phyloP scores from a whole-genome alignment of 2,113 vertebrate genomes.

The Narcine bancroftii region DNA sequence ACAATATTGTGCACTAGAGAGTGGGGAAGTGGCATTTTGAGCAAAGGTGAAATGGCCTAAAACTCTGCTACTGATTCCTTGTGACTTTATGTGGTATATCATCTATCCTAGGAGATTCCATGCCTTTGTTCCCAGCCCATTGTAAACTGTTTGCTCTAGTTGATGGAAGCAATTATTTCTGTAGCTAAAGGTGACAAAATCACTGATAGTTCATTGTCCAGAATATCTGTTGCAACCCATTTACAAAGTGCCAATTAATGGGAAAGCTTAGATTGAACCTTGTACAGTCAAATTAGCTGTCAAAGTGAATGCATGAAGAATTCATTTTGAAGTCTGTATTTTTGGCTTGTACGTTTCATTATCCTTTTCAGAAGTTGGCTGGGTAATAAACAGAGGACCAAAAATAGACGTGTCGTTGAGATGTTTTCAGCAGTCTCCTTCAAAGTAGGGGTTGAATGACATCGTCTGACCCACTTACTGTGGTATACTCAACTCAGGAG shows the following conservation, averaged over 20 bases:
- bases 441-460: constrained; percentile 1
- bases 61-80: too few relatives aligned
- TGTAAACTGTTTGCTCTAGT: neutral
- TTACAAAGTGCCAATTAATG: neutral
- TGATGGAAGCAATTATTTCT: too few relatives aligned
- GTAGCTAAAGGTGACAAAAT: neutral
- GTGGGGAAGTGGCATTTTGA: too few relatives aligned
- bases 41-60: too few relatives aligned
- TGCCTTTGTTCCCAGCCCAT: neutral
- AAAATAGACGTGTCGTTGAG: constrained; percentile 16
- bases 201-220: neutral
- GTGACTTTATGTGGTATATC: neutral
- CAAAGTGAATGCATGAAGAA: neutral
- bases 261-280: neutral
- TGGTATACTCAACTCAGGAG: neutral
- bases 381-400: constrained; percentile 21
- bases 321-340: neutral
- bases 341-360: neutral
- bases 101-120: neutral
- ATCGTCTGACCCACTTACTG: neutral
- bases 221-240: neutral
- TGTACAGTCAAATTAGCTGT: neutral
- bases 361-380: neutral
- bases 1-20: too few relatives aligned
- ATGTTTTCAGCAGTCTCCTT: neutral